A percentile compares a stretch with the other conserved stretches of the same genome.
Conservation (phyloP, 2,797 vertebrate species). For the Macropodus opercularis region DNA sequence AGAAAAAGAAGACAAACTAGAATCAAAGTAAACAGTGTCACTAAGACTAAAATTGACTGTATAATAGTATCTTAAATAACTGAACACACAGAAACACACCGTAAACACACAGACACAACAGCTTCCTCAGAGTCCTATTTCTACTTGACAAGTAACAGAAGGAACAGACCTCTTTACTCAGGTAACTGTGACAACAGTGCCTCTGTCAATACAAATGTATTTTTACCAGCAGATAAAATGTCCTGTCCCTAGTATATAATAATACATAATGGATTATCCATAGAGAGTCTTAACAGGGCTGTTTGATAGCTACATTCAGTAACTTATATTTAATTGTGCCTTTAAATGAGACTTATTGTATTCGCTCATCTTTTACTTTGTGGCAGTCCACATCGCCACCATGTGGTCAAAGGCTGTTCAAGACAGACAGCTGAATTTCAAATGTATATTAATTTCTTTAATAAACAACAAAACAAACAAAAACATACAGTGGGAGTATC, state of each 20-base stretch:
- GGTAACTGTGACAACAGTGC: conserved; percentile 29
- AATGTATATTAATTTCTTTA: neutral
- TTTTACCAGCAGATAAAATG: neutral
- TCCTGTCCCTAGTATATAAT: neutral
- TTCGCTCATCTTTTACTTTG: neutral
- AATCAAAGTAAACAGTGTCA: conserved; percentile 62
- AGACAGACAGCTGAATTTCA: neutral
- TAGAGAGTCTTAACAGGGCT: neutral
- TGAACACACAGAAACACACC: neutral
- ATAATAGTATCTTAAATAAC: conserved; percentile 38
- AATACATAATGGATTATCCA: neutral
- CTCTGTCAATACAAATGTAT: neutral
- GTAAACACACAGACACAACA: conserved; percentile 47
- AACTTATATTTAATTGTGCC: neutral
- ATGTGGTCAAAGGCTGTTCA: conserved; percentile 16
- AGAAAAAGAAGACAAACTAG: conserved; percentile 66
- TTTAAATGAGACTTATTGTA: neutral
- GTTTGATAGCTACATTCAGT: neutral
- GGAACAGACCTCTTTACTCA: conserved; percentile 44
- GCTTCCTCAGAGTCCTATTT: conserved; percentile 30
- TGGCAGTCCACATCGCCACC: conserved; percentile 44
- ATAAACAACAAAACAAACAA: neutral
- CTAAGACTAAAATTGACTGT: conserved; percentile 25
- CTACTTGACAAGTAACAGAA: conserved; percentile 64
- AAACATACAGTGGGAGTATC: neutral